phyloP scores from a whole-genome alignment of 2,113 vertebrate genomes.

The Montifringilla adamsi region DNA sequence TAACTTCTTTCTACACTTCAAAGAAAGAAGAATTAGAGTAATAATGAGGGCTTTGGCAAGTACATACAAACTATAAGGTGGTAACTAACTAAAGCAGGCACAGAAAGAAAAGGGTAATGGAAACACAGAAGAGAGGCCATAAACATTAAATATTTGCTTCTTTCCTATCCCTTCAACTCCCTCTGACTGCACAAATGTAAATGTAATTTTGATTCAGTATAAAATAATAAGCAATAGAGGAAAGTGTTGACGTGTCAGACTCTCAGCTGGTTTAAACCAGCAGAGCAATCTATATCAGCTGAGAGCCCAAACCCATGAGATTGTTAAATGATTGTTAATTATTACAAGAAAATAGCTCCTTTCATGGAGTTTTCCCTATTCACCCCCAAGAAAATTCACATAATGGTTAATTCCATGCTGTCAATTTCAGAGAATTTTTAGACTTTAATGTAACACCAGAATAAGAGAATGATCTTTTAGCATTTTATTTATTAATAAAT shows the following conservation, averaged over 20 bases:
- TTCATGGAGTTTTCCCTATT: slow-evolving; percentile 37
- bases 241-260: slow-evolving; percentile 26
- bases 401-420: slow-evolving; percentile 23
- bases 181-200: neutral
- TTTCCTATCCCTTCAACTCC: neutral
- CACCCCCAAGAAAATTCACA: slow-evolving; percentile 26
- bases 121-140: neutral
- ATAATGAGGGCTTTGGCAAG: neutral
- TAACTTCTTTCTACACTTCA: neutral
- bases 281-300: slow-evolving; percentile 37
- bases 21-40: neutral
- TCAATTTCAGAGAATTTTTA: slow-evolving; percentile 20
- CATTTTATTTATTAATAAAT: neutral
- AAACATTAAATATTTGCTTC: neutral
- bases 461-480: neutral
- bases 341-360: slow-evolving; percentile 54
- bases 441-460: neutral
- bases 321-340: slow-evolving; percentile 61
- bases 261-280: slow-evolving; percentile 49
- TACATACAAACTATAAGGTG: neutral
- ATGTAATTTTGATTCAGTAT: slow-evolving; percentile 1
- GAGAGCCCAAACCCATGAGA: slow-evolving; percentile 21
- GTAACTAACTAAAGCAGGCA: neutral
- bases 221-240: slow-evolving; percentile 17
- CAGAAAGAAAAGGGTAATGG: neutral